A percentile compares a stretch with the other conserved stretches of the same genome.
These are phyloP conservation scores for Phortica variegata DNA, from an alignment of 1,140 invertebrate species.

Conservation along the genomic window DNA sequence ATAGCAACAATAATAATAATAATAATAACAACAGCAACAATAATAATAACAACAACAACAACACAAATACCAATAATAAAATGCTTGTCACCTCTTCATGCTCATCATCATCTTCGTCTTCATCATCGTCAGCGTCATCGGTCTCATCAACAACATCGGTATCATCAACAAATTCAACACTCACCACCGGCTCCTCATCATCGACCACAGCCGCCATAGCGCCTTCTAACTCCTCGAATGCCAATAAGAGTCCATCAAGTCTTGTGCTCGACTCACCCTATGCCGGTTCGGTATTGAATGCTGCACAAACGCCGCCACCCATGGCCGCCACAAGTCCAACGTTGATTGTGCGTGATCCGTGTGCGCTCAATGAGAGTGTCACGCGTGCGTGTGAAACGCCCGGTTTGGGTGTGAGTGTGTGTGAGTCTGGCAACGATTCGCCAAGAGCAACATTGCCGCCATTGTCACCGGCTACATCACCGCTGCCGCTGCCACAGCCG, in stretches of 20 bases:
- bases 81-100: slow-evolving; percentile 22
- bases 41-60: slow-evolving; percentile 22
- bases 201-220: slow-evolving; percentile 47
- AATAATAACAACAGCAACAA: slow-evolving; percentile 9
- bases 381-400: too few relatives aligned
- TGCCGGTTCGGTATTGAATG: slow-evolving; percentile 1
- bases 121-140: slow-evolving; percentile 42
- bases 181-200: slow-evolving; percentile 31
- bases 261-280: slow-evolving; percentile 3
- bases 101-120: slow-evolving; percentile 43
- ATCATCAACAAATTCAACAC: slow-evolving; percentile 33
- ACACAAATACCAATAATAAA: neutral
- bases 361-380: too few relatives aligned
- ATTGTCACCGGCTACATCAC: slow-evolving; percentile 7
- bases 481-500: slow-evolving; percentile 9
- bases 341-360: too few relatives aligned
- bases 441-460: slow-evolving; percentile 12
- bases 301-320: slow-evolving; percentile 2
- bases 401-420: too few relatives aligned
- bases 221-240: slow-evolving; percentile 52
- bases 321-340: too few relatives aligned
- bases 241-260: slow-evolving; percentile 30
- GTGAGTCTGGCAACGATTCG: too few relatives aligned
- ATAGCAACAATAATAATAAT: neutral
- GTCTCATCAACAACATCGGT: slow-evolving; percentile 45